Evolutionary conservation across 2,888 invertebrate species (phyloP), one percentile per base, ranked within the genome.

Genomic region (Macropis europaea): DNA sequence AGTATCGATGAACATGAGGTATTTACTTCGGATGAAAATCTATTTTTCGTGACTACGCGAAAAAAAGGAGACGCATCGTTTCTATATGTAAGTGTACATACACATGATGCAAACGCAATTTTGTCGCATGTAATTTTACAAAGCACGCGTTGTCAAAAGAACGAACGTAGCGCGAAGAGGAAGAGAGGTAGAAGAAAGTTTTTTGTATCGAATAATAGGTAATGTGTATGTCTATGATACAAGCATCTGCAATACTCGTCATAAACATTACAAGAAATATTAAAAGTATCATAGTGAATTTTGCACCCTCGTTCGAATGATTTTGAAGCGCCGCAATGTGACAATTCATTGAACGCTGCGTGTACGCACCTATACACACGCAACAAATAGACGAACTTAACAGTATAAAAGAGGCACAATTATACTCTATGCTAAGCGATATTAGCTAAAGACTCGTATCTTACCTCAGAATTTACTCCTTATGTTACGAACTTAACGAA

Each of bases 81-180:
- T 66, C 34, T 67, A 47, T 42, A 61, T 59, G 60, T 59, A 73
- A 53, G 30, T 77, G 72, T 62, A 77, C 36, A 57, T 30, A 57
- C 45, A 30, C 45, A 52, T 15, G 42, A 59, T 32, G 48, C 69
- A 53, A 28, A 17, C 28, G 45, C n/a, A 45, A 53, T 69, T 40
- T 38, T 43, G 45, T 56, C 42, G 61, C 56, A 15, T 11, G 28
- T 34, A 40, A 30, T 52, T 69, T 34, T 24, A 26, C 22, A n/a
- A 38, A 54, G 45, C n/a, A 38, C 7, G 15, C 5, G 36, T 7
- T n/a, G 30, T 32, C n/a, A 3, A 3, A 38, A 22, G n/a, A 6
- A 22, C 28, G 36, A 15, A 28, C 3, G 5, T 40, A 17, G n/a
- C n/a, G n/a, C 13, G 38, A 17, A 7, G 40, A 43, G 7, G 19